These are phyloP conservation scores for Haliclystus octoradiatus DNA, from an alignment of 30 jellyfish, hydroid and myxozoan species.

Conservation along the genomic window DNA sequence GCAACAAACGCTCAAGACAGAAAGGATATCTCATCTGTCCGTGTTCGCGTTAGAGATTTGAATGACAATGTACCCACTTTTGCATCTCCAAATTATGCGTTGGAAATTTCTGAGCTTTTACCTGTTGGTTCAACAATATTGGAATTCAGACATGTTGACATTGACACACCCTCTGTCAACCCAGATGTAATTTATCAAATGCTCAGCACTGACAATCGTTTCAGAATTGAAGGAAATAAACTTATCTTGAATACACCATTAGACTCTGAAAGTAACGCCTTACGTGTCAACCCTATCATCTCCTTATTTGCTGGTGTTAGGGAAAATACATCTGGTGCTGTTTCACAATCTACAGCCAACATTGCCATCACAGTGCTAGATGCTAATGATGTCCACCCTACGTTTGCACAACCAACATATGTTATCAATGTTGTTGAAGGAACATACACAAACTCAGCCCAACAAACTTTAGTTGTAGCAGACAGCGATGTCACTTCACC, in stretches of 20 bases:
- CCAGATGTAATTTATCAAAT: conserved; percentile 4
- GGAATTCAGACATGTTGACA: conserved; percentile 20
- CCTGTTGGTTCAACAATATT: conserved; percentile 39
- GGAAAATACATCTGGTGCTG: conserved; percentile 2
- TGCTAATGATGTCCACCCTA: conserved; percentile 66
- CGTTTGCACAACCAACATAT: conserved; percentile 8
- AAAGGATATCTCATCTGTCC: conserved; percentile 32
- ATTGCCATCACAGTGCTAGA: conserved; percentile 29
- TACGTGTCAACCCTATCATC: conserved; percentile 2
- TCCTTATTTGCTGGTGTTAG: conserved; percentile 11
- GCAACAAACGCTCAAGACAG: conserved; percentile 36
- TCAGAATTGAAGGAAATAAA: conserved; percentile 22
- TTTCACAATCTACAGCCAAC: conserved; percentile 11
- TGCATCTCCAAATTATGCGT: conserved; percentile 20
- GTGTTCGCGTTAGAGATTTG: conserved; percentile 46
- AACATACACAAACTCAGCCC: not conserved
- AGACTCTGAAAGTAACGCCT: conserved; percentile 37
- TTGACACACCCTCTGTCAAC: conserved; percentile 24
- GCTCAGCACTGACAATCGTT: conserved; percentile 14
- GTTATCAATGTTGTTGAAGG: not conserved
- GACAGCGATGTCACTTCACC: not conserved
- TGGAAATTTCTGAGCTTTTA: conserved; percentile 32
- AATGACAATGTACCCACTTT: conserved; percentile 78
- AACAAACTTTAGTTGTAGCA: not conserved
- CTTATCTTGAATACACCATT: conserved; percentile 2